Conservation (phyloP, 2,888 invertebrate species). For the Drosophila longiperda region DNA sequence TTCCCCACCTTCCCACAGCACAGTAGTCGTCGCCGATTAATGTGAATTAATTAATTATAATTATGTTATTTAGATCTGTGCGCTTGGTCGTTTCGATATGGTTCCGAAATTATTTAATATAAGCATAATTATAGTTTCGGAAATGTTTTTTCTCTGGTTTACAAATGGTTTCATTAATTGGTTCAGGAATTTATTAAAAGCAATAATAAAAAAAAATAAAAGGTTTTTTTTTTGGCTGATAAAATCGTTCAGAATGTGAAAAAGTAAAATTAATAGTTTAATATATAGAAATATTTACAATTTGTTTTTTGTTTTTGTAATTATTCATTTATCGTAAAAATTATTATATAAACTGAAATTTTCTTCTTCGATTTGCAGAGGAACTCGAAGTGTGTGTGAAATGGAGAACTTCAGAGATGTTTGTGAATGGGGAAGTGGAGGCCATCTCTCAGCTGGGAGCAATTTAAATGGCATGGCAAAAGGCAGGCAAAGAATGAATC, state of each 20-base stretch:
- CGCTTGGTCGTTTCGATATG: constrained; percentile 32
- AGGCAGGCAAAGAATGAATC: constrained; percentile 64
- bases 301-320: background rate
- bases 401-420: background rate
- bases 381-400: background rate
- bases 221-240: too few relatives aligned
- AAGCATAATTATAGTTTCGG: constrained; percentile 31
- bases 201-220: background rate
- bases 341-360: background rate
- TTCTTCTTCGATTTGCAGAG: background rate
- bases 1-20: background rate
- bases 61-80: constrained; percentile 61
- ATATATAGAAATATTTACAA: too few relatives aligned
- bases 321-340: background rate
- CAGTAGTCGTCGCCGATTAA: constrained; percentile 46
- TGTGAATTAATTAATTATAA: constrained; percentile 66
- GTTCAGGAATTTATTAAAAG: background rate
- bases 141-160: constrained; percentile 9
- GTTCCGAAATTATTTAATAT: constrained; percentile 41
- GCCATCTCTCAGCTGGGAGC: constrained; percentile 24
- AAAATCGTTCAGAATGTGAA: background rate
- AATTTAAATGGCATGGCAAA: constrained; percentile 47
- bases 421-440: constrained; percentile 12
- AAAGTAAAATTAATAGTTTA: too few relatives aligned
- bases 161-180: constrained; percentile 23